These are phyloP conservation scores for Riparia riparia DNA, from an alignment of 2,113 vertebrate genomes.

Conservation along the genomic window DNA sequence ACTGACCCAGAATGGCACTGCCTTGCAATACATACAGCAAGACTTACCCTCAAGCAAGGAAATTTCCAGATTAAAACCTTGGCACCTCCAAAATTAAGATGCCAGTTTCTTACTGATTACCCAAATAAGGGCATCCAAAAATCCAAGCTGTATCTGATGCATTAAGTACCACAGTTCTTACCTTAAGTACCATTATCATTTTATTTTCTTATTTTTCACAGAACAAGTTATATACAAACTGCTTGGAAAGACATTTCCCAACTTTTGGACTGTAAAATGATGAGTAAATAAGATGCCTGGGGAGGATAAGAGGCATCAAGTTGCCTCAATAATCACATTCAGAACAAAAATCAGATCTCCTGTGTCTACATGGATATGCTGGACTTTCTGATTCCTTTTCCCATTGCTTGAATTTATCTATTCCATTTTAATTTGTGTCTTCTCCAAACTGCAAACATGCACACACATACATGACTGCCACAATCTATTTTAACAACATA, in stretches of 20 bases:
- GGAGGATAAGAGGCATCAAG: background rate
- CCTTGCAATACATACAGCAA: background rate
- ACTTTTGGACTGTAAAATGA: background rate
- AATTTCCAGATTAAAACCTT: background rate
- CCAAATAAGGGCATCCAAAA: background rate
- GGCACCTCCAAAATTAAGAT: background rate
- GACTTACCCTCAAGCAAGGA: background rate
- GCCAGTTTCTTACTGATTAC: background rate
- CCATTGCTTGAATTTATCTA: background rate
- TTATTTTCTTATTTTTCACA: background rate
- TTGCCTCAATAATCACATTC: background rate
- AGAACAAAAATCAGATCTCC: background rate
- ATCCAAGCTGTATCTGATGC: background rate
- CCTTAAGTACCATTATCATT: background rate
- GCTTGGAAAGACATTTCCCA: background rate
- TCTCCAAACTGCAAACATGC: background rate
- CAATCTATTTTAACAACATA: background rate
- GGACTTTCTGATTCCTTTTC: background rate
- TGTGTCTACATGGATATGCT: background rate
- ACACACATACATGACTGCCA: background rate
- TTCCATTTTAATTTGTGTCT: background rate
- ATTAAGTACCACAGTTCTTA: background rate
- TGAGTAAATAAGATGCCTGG: background rate
- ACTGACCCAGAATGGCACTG: background rate
- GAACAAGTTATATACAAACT: background rate